A percentile compares a stretch with the other conserved stretches of the same genome.
phyloP scores from a whole-genome alignment of 2,113 vertebrate species.

The Furnarius figulus region DNA sequence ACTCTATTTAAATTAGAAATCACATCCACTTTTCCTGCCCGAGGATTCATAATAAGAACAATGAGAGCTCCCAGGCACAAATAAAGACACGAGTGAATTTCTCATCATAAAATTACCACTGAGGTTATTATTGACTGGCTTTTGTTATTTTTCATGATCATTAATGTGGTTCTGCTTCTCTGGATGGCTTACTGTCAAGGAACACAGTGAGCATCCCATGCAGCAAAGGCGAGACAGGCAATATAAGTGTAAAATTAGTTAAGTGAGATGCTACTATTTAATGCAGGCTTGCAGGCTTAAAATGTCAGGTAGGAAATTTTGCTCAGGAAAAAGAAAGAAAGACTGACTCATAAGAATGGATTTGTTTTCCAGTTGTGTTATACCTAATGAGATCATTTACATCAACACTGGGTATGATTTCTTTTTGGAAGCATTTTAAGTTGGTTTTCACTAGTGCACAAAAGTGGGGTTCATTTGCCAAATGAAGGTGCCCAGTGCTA shows the following conservation, averaged over 20 bases:
- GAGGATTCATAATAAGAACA: constrained; percentile 20
- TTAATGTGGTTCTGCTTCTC: constrained; percentile 43
- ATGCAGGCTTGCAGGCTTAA: not conserved
- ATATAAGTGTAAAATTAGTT: constrained; percentile 35
- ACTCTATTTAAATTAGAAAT: constrained; percentile 35
- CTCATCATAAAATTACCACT: constrained; percentile 35
- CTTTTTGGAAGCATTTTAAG: not conserved
- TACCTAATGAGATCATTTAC: not conserved
- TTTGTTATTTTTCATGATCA: constrained; percentile 39
- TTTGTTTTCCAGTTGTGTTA: not conserved
- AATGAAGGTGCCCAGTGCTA: not conserved
- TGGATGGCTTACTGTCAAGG: constrained; percentile 28
- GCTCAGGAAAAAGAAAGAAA: not conserved
- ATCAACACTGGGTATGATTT: not conserved
- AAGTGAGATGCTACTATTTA: not conserved
- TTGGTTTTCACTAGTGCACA: not conserved
- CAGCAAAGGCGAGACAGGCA: not conserved
- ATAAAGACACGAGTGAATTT: not conserved
- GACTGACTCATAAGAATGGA: not conserved
- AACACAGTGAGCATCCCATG: not conserved
- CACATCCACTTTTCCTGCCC: not conserved
- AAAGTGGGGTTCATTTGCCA: not conserved
- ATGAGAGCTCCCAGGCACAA: not conserved
- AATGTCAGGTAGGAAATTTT: not conserved
- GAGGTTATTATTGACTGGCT: constrained; percentile 35